Base-by-base conservation (phyloP, 2,888 invertebrate genomes). In the Orthosia cruda region DNA sequence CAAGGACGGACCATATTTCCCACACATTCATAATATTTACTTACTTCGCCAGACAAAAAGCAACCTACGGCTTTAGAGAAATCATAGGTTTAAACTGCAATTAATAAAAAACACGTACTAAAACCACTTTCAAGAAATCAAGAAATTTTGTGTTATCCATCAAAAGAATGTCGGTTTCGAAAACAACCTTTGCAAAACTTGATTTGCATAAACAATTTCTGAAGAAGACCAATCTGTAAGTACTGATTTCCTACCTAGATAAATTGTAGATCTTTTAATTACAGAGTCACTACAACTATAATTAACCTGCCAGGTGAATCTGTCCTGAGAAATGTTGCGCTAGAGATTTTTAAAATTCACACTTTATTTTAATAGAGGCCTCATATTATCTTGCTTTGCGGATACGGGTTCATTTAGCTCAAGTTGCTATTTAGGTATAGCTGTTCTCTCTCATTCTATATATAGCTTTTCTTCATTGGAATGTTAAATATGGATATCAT, bases 1-100 rank as follows among this genome's bases (percentile, higher is more conserved):
- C 94, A 95, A 94, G 95, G 94, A 90, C 91, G 87, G 58, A 59
- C 67, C 57, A 63, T 71, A 87, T 89, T 94, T 94, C 94, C 92
- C 94, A 86, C 92, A 92, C 90, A 79, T 87, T 88, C 79, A 85
- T 84, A 84, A 81, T 85, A 86, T 86, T 82, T 81, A 79, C 79
- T 73, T 80, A 84, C 73, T 83, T 81, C 72, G 75, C 74, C 57
- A 64, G 40, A 75, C 75, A 57, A 71, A 72, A 66, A 65, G 9
- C 20, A 9, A 63, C 64, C 26, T 57, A 66, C 40, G 13, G 26
- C 49, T n/a, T 58, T 58, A n/a, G 2, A 58, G 49, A 50, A 57
- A 54, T 23, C 18, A 3, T 23, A 47, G 13, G 4, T 45, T 20
- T 52, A 78, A 32, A 16, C 0, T 16, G 0, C 15, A 23, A n/a